Percentiles rank a stretch among this genome's conserved stretches.
These are phyloP conservation scores for Zaprionus kolodkinae DNA, from an alignment of 1,140 invertebrate genomes.

Conservation along the genomic window DNA sequence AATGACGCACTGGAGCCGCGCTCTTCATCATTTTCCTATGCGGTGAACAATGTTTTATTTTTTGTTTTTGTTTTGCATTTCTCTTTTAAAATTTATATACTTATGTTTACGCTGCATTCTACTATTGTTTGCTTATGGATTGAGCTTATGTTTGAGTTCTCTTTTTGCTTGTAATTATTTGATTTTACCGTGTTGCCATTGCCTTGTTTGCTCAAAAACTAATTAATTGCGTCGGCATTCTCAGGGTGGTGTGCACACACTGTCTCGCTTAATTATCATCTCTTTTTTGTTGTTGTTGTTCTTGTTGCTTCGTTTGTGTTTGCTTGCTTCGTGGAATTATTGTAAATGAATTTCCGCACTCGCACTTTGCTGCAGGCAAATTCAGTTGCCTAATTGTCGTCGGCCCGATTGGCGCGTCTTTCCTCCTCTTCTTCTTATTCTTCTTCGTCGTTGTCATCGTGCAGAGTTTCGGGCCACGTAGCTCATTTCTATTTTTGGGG, in stretches of 20 bases:
- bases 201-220: slow-evolving; percentile 44
- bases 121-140: slow-evolving; percentile 42
- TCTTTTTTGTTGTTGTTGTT: background rate
- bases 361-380: background rate
- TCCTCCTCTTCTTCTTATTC: too few species aligned
- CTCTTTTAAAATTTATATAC: background rate
- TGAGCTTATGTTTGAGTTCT: slow-evolving; percentile 46
- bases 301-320: too few species aligned
- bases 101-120: slow-evolving; percentile 43
- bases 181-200: slow-evolving; percentile 31
- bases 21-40: slow-evolving; percentile 79
- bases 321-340: slow-evolving; percentile 16
- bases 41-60: slow-evolving; percentile 59
- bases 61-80: slow-evolving; percentile 7
- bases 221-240: slow-evolving; percentile 35
- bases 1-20: slow-evolving; percentile 72
- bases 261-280: slow-evolving; percentile 34
- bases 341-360: slow-evolving; percentile 20
- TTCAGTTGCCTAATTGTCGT: slow-evolving; percentile 26
- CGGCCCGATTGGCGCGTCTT: background rate
- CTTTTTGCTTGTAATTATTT: slow-evolving; percentile 41
- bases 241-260: slow-evolving; percentile 7
- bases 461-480: background rate
- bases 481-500: slow-evolving; percentile 16
- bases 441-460: background rate